Base-by-base conservation (phyloP, 2,797 vertebrate genomes). In the Morus bassanus region DNA sequence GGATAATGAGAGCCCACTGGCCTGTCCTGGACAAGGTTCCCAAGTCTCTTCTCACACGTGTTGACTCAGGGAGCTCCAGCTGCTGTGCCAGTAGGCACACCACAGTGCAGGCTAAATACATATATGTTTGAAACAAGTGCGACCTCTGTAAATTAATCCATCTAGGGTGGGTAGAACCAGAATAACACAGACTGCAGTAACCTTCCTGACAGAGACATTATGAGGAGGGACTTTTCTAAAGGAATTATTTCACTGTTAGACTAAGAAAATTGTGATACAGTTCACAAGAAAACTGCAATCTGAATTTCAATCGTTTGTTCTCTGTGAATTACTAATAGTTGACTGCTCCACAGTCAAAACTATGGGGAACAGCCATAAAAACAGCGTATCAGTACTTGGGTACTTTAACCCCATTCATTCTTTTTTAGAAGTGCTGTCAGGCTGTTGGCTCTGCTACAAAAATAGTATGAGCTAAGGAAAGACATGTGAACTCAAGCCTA, bases 401-500 rank as follows among this genome's bases (percentile, higher is more conserved):
- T 79, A 79, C 81, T 97, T 95, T 70, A 86, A 92, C 63, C 92
- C 48, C 70, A 95, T 96, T 96, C 75, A 92, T 80, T 96, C 78
- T 91, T 95, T 87, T 91, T 93, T 17, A 64, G 94, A 95, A 95
- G 67, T 94, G 61, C 84, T 97, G 95, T 93, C 91, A 97, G 75
- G 57, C 93, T 91, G 43, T 94, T 98, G 97, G 92, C 91, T 95
- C 43, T 91, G 50, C 63, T 93, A 97, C 93, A 97, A 90, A 87
- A 96, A 85, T 88, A 86, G 75, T 74, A 48, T 96, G 65, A 97
- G 69, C 92, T 97, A 96, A 77, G 81, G 88, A 96, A 91, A 97
- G 88, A 96, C 84, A 91, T 83, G 93, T 96, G 92, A 97, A 97
- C 41, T 97, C 72, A 96, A 97, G 84, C 86, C 68, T 91, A 94